Evolutionary conservation across 2,113 vertebrate species (phyloP).

Genomic region (Ctenodactylus gundi): DNA sequence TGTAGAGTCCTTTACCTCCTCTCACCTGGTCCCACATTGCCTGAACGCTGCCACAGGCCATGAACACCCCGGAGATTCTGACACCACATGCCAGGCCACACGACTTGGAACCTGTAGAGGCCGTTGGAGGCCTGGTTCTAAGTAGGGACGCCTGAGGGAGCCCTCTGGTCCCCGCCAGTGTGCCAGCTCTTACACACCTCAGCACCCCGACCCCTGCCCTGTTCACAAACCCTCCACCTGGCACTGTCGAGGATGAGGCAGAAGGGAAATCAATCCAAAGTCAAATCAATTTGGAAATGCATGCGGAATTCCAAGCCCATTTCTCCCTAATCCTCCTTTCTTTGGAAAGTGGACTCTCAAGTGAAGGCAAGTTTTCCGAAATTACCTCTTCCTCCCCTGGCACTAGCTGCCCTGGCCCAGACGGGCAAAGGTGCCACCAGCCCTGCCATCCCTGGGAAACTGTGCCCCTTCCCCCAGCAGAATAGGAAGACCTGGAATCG

Average conservation of each 20-base stretch:
- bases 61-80: neutral
- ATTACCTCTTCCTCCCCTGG: constrained; percentile 79
- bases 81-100: neutral
- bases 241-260: neutral
- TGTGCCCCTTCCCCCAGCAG: neutral
- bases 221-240: too few species aligned
- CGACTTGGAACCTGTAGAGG: neutral
- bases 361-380: constrained; percentile 85
- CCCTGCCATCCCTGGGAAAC: neutral
- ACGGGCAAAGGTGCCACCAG: neutral
- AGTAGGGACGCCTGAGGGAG: neutral
- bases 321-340: constrained; percentile 74
- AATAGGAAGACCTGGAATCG: constrained; percentile 78
- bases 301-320: constrained; percentile 80
- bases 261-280: constrained; percentile 80
- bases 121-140: neutral
- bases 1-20: neutral
- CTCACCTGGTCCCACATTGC: neutral
- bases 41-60: neutral
- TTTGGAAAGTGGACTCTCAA: constrained; percentile 84
- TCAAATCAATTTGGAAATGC: constrained; percentile 79
- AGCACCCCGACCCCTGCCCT: too few species aligned
- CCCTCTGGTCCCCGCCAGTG: neutral
- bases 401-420: constrained; percentile 50
- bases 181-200: rapidly evolving